These are phyloP conservation scores for Acleris emargana DNA, from an alignment of 2,888 invertebrate species.

Conservation along the genomic window DNA sequence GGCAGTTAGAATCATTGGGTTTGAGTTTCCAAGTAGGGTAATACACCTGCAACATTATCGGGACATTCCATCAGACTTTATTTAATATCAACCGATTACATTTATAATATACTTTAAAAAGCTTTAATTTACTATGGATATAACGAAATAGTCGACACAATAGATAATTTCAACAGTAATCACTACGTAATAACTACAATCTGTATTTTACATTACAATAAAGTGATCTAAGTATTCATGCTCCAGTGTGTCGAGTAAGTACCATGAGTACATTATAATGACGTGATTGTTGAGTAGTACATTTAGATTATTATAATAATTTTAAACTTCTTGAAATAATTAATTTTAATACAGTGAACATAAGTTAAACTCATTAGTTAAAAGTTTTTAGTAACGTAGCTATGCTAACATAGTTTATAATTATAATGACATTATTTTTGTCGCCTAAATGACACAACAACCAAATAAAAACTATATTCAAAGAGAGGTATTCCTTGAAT, in stretches of 20 bases:
- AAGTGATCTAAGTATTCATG: constrained; percentile 28
- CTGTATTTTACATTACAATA: constrained; percentile 28
- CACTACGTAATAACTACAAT: constrained; percentile 28
- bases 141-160: constrained; percentile 22
- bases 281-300: constrained; percentile 23
- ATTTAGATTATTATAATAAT: constrained; percentile 8
- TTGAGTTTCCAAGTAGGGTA: neutral
- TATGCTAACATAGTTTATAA: constrained; percentile 14
- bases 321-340: constrained; percentile 3
- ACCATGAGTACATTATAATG: constrained; percentile 32
- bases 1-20: neutral
- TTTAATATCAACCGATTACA: constrained; percentile 28
- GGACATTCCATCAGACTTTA: constrained; percentile 25
- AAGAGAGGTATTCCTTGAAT: constrained; percentile 34
- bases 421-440: constrained; percentile 10
- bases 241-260: constrained; percentile 23
- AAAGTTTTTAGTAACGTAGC: constrained; percentile 10
- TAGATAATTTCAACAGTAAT: constrained; percentile 30
- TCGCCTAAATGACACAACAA: neutral
- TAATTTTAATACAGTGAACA: neutral
- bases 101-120: constrained; percentile 29
- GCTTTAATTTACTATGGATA: constrained; percentile 21
- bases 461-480: constrained; percentile 3
- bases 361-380: neutral
- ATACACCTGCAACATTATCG: neutral